Percentiles rank a stretch among this genome's conserved stretches.
Conservation (phyloP, 1,140 invertebrate species). For the Acromyrmex echinatior region DNA sequence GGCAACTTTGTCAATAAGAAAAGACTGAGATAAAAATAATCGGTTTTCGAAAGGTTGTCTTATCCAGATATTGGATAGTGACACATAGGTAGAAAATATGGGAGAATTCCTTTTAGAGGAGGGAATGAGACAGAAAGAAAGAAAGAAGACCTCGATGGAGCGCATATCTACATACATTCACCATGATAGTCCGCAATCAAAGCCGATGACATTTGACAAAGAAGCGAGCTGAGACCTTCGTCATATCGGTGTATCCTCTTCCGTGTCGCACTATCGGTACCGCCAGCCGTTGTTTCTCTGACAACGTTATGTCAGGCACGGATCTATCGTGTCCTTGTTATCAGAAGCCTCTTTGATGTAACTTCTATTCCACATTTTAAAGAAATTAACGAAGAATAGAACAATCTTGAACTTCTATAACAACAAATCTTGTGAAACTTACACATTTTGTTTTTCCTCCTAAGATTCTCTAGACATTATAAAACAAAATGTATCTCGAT, state of each 20-base stretch:
- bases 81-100: neutral
- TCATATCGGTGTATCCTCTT: conserved; percentile 69
- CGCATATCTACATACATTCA: conserved; percentile 31
- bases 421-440: neutral
- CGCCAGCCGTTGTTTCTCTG: conserved; percentile 39
- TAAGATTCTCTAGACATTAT: no score
- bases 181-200: conserved; percentile 68
- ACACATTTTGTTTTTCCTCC: neutral
- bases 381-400: neutral
- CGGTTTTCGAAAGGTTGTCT: neutral
- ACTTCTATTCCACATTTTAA: neutral
- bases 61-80: neutral
- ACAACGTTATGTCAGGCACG: conserved; percentile 27
- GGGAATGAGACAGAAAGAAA: neutral
- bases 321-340: conserved; percentile 31
- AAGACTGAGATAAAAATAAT: neutral
- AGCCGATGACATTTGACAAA: conserved; percentile 75
- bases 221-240: conserved; percentile 61
- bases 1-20: neutral
- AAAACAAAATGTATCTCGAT: neutral
- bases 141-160: neutral
- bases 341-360: neutral
- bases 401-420: neutral
- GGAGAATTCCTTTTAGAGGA: conserved; percentile 15
- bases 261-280: conserved; percentile 60